Evolutionary conservation across 1,140 invertebrate genomes (phyloP).

Genomic region (Drosophila guanche): DNA sequence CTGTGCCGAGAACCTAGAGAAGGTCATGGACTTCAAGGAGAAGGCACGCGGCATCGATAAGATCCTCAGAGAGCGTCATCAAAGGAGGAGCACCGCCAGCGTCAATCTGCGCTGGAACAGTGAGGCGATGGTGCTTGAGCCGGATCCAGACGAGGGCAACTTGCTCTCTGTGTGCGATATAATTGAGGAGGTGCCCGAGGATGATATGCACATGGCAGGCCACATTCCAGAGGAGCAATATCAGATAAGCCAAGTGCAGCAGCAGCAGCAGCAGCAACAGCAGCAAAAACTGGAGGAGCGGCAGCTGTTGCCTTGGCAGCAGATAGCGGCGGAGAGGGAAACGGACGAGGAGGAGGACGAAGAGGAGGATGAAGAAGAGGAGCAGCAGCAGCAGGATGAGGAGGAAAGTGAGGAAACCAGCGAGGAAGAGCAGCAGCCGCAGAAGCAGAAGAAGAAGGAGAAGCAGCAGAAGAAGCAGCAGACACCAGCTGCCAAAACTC

Average conservation of each 20-base stretch:
- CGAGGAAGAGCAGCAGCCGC: not conserved
- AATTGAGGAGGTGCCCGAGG: too few species aligned
- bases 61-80: conserved; percentile 28
- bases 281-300: not conserved
- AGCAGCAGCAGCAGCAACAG: not conserved
- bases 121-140: too few species aligned
- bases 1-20: conserved; percentile 23
- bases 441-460: conserved; percentile 1
- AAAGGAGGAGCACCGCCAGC: too few species aligned
- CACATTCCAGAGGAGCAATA: not conserved
- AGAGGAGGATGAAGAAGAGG: not conserved
- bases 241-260: not conserved
- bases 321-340: too few species aligned
- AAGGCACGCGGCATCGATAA: conserved; percentile 33
- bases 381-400: not conserved
- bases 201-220: too few species aligned
- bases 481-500: not conserved
- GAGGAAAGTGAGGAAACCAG: not conserved
- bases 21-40: conserved; percentile 35
- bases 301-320: not conserved
- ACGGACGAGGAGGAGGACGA: too few species aligned
- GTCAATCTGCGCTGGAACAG: too few species aligned
- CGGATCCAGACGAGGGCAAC: too few species aligned
- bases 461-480: not conserved
- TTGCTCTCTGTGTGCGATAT: not conserved